These are phyloP conservation scores for Epistrophe eligans DNA, from an alignment of 2,888 invertebrate genomes.

Conservation along the genomic window DNA sequence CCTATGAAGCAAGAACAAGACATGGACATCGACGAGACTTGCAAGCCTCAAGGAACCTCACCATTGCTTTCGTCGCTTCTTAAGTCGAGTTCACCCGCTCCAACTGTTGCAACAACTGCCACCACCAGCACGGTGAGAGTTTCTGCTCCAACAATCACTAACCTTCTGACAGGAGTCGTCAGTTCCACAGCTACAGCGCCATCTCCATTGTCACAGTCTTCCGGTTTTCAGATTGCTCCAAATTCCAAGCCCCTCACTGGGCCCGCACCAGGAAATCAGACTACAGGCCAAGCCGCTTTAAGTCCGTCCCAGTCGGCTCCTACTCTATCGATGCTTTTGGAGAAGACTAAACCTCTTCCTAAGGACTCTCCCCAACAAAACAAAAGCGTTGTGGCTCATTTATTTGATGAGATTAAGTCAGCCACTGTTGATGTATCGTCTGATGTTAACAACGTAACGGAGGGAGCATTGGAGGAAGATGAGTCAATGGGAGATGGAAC, in stretches of 20 bases:
- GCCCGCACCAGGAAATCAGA: slow-evolving; percentile 78
- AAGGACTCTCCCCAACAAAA: slow-evolving; percentile 28
- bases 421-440: not conserved
- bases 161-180: slow-evolving; percentile 81
- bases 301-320: slow-evolving; percentile 89
- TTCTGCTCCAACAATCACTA: slow-evolving; percentile 83
- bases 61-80: slow-evolving; percentile 93
- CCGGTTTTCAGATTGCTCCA: slow-evolving; percentile 77
- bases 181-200: slow-evolving; percentile 79
- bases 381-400: not conserved
- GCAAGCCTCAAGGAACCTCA: slow-evolving; percentile 85
- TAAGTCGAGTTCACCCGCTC: slow-evolving; percentile 87
- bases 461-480: slow-evolving; percentile 28
- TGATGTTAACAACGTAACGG: slow-evolving; percentile 19
- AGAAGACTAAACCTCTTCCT: slow-evolving; percentile 83
- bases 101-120: slow-evolving; percentile 80
- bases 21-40: slow-evolving; percentile 79
- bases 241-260: slow-evolving; percentile 80
- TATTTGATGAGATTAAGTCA: slow-evolving; percentile 37
- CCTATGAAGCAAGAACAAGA: slow-evolving; percentile 66
- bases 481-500: slow-evolving; percentile 39
- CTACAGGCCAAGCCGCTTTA: slow-evolving; percentile 82
- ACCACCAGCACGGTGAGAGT: slow-evolving; percentile 78
- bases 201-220: slow-evolving; percentile 78
- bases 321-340: slow-evolving; percentile 90